Conservation (phyloP, 1,140 invertebrate species). For the Brachionus manjavacas region DNA sequence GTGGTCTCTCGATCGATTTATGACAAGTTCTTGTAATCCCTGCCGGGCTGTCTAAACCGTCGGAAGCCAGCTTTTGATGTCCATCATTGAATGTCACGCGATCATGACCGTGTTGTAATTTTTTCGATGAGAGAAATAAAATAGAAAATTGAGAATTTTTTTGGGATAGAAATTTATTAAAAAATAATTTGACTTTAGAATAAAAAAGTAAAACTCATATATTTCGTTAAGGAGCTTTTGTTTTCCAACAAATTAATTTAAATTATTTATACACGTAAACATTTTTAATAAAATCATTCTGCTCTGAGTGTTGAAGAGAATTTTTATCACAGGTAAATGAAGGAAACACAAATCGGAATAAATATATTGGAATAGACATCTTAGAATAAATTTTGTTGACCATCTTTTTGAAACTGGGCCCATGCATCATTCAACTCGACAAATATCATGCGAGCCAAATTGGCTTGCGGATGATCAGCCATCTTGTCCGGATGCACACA, state of each 20-base stretch:
- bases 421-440: slow-evolving; percentile 98
- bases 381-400: slow-evolving; percentile 57
- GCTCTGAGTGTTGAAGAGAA: neutral
- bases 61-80: neutral
- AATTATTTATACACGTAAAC: neutral
- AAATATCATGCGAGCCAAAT: slow-evolving; percentile 91
- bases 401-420: slow-evolving; percentile 84
- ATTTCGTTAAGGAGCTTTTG: neutral
- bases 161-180: neutral
- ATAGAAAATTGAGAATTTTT: neutral
- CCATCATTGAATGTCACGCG: no score
- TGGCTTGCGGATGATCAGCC: slow-evolving; percentile 55
- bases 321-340: neutral
- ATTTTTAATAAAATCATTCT: neutral
- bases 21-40: neutral
- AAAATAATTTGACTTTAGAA: neutral
- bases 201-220: neutral
- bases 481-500: slow-evolving; percentile 90
- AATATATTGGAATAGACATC: neutral
- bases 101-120: no score
- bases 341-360: neutral
- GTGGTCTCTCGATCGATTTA: neutral
- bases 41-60: neutral
- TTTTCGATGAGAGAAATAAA: neutral
- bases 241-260: neutral